Conservation (phyloP, 2,797 vertebrate species). For the Amphiprion clarkii region DNA sequence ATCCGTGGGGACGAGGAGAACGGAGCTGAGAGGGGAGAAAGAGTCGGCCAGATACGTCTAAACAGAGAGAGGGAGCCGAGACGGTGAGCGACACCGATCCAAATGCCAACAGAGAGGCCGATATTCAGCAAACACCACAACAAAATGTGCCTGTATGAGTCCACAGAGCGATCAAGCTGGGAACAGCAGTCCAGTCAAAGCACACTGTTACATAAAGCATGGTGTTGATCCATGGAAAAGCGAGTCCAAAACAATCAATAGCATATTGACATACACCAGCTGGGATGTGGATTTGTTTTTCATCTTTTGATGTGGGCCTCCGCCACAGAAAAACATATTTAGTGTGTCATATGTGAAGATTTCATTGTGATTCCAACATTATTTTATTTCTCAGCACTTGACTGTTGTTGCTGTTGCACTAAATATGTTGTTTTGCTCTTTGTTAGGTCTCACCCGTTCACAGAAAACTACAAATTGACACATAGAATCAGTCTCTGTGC, state of each 20-base stretch:
- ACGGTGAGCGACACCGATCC: constrained; percentile 46
- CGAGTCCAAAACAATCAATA: constrained; percentile 60
- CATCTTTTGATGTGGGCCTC: constrained; percentile 16
- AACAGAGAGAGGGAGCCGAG: constrained; percentile 41
- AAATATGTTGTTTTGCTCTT: too few species aligned
- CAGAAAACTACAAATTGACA: too few species aligned
- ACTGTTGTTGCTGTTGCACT: neutral
- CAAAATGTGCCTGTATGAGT: constrained; percentile 21
- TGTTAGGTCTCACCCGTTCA: too few species aligned
- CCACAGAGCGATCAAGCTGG: constrained; percentile 19
- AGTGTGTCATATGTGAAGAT: neutral
- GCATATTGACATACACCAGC: constrained; percentile 63
- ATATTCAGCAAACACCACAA: constrained; percentile 46
- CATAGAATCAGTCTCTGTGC: too few species aligned
- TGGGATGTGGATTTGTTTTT: constrained; percentile 44
- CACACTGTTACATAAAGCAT: constrained; percentile 71
- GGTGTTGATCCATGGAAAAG: constrained; percentile 72
- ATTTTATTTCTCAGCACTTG: neutral
- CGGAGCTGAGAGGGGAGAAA: constrained; percentile 13
- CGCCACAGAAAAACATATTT: neutral
- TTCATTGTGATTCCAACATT: neutral
- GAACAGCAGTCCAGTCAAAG: constrained; percentile 37
- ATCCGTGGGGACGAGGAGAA: constrained; percentile 51
- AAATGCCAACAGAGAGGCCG: constrained; percentile 36
- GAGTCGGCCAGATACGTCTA: constrained; percentile 15